Evolutionary conservation across 1,140 invertebrate species (phyloP).

Genomic region (Helicoverpa zea): DNA sequence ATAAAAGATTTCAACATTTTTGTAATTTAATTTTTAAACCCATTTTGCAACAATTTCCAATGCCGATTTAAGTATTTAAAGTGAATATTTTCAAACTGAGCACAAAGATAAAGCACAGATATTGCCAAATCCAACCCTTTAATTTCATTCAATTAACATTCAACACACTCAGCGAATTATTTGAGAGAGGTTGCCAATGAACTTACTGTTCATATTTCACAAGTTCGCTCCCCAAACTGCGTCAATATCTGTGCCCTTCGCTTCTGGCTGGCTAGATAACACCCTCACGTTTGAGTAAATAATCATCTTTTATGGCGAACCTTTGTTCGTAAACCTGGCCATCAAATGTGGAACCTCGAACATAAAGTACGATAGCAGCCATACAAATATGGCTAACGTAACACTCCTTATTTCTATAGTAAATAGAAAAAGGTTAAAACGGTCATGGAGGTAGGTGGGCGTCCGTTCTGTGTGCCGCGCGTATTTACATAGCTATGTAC

Average conservation of each 20-base stretch:
- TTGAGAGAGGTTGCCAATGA: background rate
- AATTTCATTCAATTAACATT: too few species aligned
- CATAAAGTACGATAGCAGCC: background rate
- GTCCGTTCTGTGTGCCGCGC: background rate
- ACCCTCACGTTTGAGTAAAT: constrained; percentile 41
- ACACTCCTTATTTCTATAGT: background rate
- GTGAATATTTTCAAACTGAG: too few species aligned
- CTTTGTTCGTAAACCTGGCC: constrained; percentile 27
- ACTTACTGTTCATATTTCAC: background rate
- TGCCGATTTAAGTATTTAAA: too few species aligned
- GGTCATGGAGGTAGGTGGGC: constrained; percentile 33
- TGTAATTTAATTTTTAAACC: too few species aligned
- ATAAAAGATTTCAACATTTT: too few species aligned
- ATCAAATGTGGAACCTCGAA: constrained; percentile 11
- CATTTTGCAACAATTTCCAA: too few species aligned
- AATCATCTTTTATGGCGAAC: constrained; percentile 32
- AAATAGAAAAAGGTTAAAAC: constrained; percentile 40
- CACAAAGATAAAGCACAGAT: too few species aligned
- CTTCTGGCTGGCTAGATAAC: constrained; percentile 30
- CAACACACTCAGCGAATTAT: too few species aligned
- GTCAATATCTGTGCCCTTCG: constrained; percentile 5
- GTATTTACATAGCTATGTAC: constrained; percentile 8
- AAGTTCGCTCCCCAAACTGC: background rate
- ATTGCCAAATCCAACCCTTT: too few species aligned
- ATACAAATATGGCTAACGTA: constrained; percentile 10